Conservation (phyloP, 2,888 invertebrate species). For the Tenthredo distinguenda region DNA sequence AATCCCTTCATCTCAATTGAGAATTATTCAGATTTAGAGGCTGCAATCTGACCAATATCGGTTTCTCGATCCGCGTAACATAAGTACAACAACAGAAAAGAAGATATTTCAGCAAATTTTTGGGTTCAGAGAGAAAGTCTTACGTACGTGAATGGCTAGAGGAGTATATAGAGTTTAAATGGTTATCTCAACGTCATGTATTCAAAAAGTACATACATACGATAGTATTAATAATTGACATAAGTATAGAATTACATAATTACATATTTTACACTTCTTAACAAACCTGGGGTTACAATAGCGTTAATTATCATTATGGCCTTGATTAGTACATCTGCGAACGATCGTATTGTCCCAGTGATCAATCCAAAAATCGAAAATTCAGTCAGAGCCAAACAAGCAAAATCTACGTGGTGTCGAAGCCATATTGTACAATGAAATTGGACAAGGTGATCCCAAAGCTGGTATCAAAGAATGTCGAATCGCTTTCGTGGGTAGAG, state of each 20-base stretch:
- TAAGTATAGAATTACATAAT: conserved; percentile 36
- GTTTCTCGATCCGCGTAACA: not conserved
- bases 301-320: conserved; percentile 44
- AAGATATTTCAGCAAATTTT: not conserved
- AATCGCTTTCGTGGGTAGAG: conserved; percentile 69
- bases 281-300: conserved; percentile 27
- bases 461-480: conserved; percentile 70
- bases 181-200: not conserved
- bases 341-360: not conserved
- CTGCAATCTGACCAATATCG: not conserved
- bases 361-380: not conserved
- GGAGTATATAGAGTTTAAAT: not conserved
- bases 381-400: conserved; percentile 53
- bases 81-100: not conserved
- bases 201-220: not conserved
- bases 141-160: not conserved
- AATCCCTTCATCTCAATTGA: not conserved
- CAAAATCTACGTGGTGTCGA: conserved; percentile 68
- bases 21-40: not conserved
- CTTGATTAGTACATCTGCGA: not conserved
- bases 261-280: conserved; percentile 52
- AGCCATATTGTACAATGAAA: conserved; percentile 68
- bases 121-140: not conserved
- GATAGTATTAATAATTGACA: conserved; percentile 25
- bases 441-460: conserved; percentile 69